Conservation (phyloP, 2,888 invertebrate genomes). For the Escarpia spicata region DNA sequence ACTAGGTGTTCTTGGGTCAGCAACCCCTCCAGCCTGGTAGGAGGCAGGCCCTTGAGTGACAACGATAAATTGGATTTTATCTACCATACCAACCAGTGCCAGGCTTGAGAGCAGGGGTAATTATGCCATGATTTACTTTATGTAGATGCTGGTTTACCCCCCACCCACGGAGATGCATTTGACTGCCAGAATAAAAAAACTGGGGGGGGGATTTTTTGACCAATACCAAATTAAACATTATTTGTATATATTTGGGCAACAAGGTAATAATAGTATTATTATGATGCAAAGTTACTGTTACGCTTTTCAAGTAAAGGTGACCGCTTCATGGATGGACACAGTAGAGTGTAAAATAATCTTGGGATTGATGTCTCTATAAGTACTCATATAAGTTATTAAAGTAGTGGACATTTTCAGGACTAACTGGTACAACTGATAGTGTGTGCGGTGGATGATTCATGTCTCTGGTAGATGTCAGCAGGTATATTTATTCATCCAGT, state of each 20-base stretch:
- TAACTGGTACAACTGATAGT: too few relatives aligned
- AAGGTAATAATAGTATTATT: not conserved
- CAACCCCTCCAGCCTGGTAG: not conserved
- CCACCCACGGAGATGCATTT: too few relatives aligned
- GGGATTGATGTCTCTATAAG: not conserved
- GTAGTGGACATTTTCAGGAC: not conserved
- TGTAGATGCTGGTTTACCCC: too few relatives aligned
- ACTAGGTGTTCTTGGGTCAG: not conserved
- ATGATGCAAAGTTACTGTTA: not conserved
- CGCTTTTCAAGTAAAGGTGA: not conserved
- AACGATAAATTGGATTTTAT: slow-evolving; percentile 16
- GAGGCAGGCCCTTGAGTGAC: not conserved
- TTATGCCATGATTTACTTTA: too few relatives aligned
- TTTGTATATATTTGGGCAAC: not conserved
- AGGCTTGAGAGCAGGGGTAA: not conserved
- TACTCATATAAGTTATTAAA: not conserved
- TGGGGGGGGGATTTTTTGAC: not conserved
- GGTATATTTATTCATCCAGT: too few relatives aligned
- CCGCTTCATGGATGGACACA: not conserved
- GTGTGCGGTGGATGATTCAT: too few relatives aligned
- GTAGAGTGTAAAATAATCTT: not conserved
- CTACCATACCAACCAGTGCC: not conserved
- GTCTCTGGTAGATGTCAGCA: too few relatives aligned
- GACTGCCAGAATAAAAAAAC: too few relatives aligned
- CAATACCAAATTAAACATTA: not conserved